A percentile compares a stretch with the other conserved stretches of the same genome.
Conservation (phyloP, 2,113 vertebrate genomes). For the Chloebia gouldiae region DNA sequence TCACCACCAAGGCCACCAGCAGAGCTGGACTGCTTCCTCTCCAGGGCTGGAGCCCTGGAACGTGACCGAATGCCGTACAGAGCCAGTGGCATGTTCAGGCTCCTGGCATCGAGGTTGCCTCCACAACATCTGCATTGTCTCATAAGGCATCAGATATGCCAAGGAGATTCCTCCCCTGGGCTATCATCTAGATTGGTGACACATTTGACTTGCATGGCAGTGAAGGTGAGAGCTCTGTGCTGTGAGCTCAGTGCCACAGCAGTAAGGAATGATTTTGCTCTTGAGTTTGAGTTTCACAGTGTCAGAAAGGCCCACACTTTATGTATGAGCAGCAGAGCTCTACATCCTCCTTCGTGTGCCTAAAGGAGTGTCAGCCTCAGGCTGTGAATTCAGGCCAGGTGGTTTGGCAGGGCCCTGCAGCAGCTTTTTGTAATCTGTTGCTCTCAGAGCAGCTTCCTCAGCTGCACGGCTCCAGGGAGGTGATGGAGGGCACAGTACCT, state of each 20-base stretch:
- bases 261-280: neutral
- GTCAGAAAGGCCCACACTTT: neutral
- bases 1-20: neutral
- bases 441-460: neutral
- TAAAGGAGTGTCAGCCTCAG: neutral
- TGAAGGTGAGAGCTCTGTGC: neutral
- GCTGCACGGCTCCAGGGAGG: neutral
- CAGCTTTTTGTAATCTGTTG: neutral
- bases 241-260: neutral
- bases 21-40: neutral
- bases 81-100: neutral
- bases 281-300: neutral
- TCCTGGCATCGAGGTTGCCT: neutral
- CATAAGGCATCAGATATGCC: neutral
- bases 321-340: neutral
- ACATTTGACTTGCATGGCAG: neutral
- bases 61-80: fast-evolving
- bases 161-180: neutral
- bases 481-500: neutral
- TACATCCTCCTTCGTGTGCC: neutral
- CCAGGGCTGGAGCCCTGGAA: neutral
- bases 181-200: neutral
- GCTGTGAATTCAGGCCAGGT: neutral
- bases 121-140: neutral
- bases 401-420: neutral